Base-by-base conservation (phyloP, 2,113 vertebrate species). In the Gasterosteus aculeatus region DNA sequence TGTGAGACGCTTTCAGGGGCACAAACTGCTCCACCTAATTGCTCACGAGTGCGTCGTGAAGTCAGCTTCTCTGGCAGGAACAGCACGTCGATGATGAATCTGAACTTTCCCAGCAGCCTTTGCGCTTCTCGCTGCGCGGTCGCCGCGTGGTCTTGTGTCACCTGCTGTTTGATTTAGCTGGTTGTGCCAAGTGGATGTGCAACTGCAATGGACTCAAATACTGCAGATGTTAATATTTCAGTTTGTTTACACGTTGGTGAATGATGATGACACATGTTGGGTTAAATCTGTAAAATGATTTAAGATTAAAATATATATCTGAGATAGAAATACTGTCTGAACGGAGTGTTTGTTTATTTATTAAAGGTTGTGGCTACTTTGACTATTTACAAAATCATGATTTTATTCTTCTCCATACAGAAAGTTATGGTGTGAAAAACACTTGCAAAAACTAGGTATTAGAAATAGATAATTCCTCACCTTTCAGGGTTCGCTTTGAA, bases 111-210 rank as follows among this genome's bases (percentile, higher is more conserved):
- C 44, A 7, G 31, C 72, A 65, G 51, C 49, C 0, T 38, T 19
- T 73, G 18, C 58, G 16, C 66, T 65, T 61, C 35, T 69, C 69
- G 15, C 53, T 72, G 33, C 67, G 18, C 33, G 54, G 69, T 35
- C 54, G 39, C 59, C 58, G 11, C 49, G 38, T 56, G 38, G 7
- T 69, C 51, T 26, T 0, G 38, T 35, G 60, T 72, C 38, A 31
- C 51, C 75, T 29, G 74, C 74, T 73, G 63, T 70, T 59, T 63
- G 64, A 42, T 62, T 68, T 38, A 12, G 35, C 66, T 54, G 62
- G 44, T 10, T n/a, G 9, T 56, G n/a, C 66, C 58, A 29, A 31
- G n/a, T 18, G 47, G 19, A 64, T 12, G 3, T 12, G 53, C 7
- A 18, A 8, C 26, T 3, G 14, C 7, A 7, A 57, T 44, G 22